These are phyloP conservation scores for Leptopilina syphax DNA, from an alignment of 2,888 invertebrate species.

Conservation along the genomic window DNA sequence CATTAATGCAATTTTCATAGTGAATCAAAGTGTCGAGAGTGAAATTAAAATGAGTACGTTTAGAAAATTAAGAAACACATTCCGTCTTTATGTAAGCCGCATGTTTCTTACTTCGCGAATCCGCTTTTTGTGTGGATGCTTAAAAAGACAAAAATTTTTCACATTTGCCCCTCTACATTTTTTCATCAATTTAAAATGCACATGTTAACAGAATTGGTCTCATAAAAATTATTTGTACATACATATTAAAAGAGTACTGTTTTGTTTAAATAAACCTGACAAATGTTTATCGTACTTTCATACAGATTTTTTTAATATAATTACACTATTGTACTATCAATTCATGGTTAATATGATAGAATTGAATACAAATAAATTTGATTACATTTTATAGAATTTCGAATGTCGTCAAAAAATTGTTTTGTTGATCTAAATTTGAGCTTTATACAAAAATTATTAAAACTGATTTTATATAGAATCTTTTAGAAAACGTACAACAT, in stretches of 20 bases:
- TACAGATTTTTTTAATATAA: conserved; percentile 11
- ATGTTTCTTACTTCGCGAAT: conserved; percentile 22
- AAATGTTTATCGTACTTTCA: conserved; percentile 32
- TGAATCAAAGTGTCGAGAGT: not conserved
- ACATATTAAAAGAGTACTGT: not conserved
- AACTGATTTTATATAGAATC: not conserved
- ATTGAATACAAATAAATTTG: conserved; percentile 23
- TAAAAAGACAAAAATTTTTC: conserved; percentile 17
- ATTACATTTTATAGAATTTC: conserved; percentile 10
- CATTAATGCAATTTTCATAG: not conserved
- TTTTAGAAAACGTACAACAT: not conserved
- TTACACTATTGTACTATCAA: not conserved
- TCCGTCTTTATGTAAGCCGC: conserved; percentile 25
- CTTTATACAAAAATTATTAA: not conserved
- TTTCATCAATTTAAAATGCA: conserved; percentile 11
- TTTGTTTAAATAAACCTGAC: conserved; percentile 5
- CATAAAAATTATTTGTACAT: conserved; percentile 26
- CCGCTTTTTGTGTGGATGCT: not conserved
- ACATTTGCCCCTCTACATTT: conserved; percentile 31
- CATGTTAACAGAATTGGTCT: not conserved
- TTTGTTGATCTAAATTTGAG: not conserved
- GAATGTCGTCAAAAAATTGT: not conserved
- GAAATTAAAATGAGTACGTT: not conserved
- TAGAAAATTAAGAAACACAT: conserved; percentile 10
- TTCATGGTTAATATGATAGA: not conserved